These are phyloP conservation scores for Pachypeltis micranthus DNA, from an alignment of 1,140 invertebrate genomes.

Conservation along the genomic window DNA sequence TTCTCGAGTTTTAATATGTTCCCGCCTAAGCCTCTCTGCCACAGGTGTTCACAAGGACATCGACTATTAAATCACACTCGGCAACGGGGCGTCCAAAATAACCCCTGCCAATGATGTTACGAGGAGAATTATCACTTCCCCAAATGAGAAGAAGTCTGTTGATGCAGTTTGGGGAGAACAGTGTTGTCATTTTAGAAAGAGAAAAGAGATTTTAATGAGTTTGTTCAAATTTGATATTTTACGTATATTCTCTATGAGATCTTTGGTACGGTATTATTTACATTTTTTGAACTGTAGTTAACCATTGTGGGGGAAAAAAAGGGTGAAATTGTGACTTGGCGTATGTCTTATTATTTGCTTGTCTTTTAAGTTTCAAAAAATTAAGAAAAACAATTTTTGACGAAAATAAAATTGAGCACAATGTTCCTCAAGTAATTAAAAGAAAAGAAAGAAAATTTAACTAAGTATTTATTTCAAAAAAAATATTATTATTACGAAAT, in stretches of 20 bases:
- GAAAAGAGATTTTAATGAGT: not conserved
- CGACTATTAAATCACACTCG: no score
- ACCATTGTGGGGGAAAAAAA: no score
- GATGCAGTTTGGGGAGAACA: no score
- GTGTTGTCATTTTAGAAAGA: no score
- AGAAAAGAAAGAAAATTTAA: not conserved
- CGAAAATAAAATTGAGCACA: not conserved
- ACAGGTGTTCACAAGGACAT: no score
- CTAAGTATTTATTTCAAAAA: slow-evolving; percentile 6
- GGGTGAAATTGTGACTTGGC: not conserved
- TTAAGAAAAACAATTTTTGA: not conserved
- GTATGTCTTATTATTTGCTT: not conserved
- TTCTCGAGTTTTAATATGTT: no score
- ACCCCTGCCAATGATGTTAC: no score
- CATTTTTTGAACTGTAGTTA: no score
- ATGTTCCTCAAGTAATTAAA: slow-evolving; percentile 8
- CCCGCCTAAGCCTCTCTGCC: no score
- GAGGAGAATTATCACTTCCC: no score
- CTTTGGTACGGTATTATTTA: not conserved
- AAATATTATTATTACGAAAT: not conserved
- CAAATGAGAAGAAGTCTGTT: no score
- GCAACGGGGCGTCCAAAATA: no score
- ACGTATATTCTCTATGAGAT: not conserved
- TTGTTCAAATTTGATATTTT: not conserved
- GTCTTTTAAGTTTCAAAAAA: not conserved